These are phyloP conservation scores for Lutraria lutraria DNA, from an alignment of 2,888 invertebrate genomes.

Conservation along the genomic window DNA sequence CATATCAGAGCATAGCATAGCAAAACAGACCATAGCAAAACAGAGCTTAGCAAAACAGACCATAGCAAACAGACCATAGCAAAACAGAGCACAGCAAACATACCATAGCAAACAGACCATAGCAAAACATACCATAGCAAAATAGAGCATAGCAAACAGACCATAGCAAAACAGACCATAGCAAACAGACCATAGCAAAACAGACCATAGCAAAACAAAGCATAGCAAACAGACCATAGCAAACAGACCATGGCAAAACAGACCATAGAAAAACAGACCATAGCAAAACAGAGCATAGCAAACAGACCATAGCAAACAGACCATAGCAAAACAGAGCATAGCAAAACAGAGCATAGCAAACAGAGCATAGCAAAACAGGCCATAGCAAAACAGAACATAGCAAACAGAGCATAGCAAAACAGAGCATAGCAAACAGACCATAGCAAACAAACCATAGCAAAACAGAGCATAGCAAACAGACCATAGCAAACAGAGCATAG, in stretches of 20 bases:
- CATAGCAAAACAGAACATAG: too few species aligned
- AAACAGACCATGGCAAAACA: neutral
- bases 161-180: neutral
- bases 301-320: too few species aligned
- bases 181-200: neutral
- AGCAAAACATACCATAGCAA: neutral
- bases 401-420: neutral
- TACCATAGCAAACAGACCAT: neutral
- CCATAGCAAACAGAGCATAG: neutral
- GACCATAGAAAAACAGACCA: neutral
- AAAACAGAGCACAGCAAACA: neutral
- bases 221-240: too few species aligned
- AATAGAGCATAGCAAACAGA: too few species aligned
- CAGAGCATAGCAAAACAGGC: too few species aligned
- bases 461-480: neutral
- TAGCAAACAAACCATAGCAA: neutral
- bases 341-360: neutral
- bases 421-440: neutral
- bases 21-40: too few species aligned
- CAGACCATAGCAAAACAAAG: neutral
- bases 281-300: too few species aligned
- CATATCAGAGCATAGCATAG: neutral
- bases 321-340: neutral
- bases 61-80: neutral
- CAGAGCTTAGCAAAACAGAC: neutral